Base-by-base conservation (phyloP, 2,113 vertebrate genomes). In the Paralichthys olivaceus region DNA sequence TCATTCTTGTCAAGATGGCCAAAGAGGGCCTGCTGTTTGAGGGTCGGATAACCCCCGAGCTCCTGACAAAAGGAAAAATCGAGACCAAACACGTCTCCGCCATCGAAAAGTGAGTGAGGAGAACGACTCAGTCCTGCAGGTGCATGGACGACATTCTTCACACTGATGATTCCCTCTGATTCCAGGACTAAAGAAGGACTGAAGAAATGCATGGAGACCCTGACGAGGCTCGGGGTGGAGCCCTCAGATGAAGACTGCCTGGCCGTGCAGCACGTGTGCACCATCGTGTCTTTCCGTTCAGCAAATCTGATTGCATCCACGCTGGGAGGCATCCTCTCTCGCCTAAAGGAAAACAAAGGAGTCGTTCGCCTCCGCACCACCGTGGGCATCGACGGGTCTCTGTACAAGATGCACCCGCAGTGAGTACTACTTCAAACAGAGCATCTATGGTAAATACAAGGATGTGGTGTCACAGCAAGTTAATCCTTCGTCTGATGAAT, bases 341-440 rank as follows among this genome's bases (percentile, higher is more conserved):
- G 97, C 37, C 95, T 99, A 4, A 95, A 96, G 2, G 96, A 98
- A 5, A 98, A 98, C 93, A 99, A 96, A 87, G 95, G 95, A 14
- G 90, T 94, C 0, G 94, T 93, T 4, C 96, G 98, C 68, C 96
- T 99, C 47, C 96, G 97, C n/a, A 97, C 97, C 83, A 99, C 98
- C 0, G 97, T 99, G 72, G 98, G 97, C 26, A 96, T 99, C 0
- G 98, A 99, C 0, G 98, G 98, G 0, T 99, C 98, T 8, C 96
- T 99, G 82, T 99, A 99, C 95, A 99, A 99, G 94, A 98, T 95
- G 94, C 98, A 99, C 64, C 98, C 98, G 6, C 98, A 99, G 98
- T 99, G 92, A 98, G 98, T 96, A 45, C 13, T 4, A 23, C 12
- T 54, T 3, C 12, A 60, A 4, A 23, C 11, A 51, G 13, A 4